Conservation (phyloP, 30 jellyfish, hydroid and myxozoan species). For the Turritopsis dohrnii region DNA sequence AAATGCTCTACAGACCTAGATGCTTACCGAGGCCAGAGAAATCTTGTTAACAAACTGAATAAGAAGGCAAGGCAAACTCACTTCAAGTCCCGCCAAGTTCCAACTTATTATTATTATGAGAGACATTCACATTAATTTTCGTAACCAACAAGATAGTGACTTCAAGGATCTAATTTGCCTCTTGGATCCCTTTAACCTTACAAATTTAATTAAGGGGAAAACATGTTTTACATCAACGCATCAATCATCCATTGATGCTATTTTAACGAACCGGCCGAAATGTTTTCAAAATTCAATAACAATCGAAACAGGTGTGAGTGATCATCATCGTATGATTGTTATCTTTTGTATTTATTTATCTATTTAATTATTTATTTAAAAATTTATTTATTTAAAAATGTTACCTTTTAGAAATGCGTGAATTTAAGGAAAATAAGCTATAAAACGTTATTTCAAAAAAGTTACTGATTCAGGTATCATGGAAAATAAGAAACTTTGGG, state of each 20-base stretch:
- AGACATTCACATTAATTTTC: neutral
- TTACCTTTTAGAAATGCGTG: neutral
- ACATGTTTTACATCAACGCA: conserved; percentile 2
- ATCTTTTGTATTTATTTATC: neutral
- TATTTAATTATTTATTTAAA: too few species aligned
- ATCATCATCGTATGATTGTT: conserved; percentile 4
- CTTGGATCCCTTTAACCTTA: neutral
- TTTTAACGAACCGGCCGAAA: neutral
- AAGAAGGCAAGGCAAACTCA: too few species aligned
- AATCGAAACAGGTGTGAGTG: conserved; percentile 15
- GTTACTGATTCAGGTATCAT: conserved; percentile 17
- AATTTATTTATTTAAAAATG: too few species aligned
- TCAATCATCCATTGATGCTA: neutral
- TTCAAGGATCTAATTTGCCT: neutral
- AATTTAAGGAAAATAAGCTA: conserved; percentile 1
- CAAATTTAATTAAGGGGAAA: neutral
- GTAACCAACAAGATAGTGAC: neutral
- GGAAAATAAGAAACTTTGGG: conserved; percentile 13
- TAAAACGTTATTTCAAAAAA: neutral
- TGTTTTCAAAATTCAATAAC: neutral
- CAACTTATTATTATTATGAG: too few species aligned
- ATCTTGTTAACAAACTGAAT: too few species aligned
- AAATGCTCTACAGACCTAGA: too few species aligned
- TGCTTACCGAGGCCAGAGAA: too few species aligned
- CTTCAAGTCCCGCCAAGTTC: too few species aligned